Base-by-base conservation (phyloP, 1,140 invertebrate genomes). In the Heliconius melpomene region DNA sequence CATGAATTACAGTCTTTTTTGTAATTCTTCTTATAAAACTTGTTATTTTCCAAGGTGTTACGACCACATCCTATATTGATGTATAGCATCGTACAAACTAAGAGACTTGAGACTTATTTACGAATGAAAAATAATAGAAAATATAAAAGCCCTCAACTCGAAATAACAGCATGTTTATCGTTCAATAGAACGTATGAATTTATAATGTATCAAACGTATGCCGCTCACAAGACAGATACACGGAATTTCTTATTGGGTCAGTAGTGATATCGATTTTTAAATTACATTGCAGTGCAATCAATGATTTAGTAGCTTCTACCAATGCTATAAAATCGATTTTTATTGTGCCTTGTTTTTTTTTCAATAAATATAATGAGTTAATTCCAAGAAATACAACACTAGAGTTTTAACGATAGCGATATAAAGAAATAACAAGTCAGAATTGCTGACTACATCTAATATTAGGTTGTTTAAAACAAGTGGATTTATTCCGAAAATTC, bases 191-290 rank as follows among this genome's bases (percentile, higher is more conserved):
- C 23, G 29, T 57, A 57, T 66, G 60, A 66, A 26, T 66, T 26
- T 29, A 16, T 66, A 66, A 66, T 60, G 60, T 66, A 66, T 26
- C 23, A 66, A 66, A 29, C 60, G 60, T 66, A 29, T 29, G 60
- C 60, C 26, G 60, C 60, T 66, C 23, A 13, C 23, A 66, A 66
- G 60, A 66, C 23, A n/a, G 57, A 60, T 60, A 60, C 57, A 66
- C 60, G 60, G 60, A 66, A 1, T 46, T 75, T 16, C 23, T 50
- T 70, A 77, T 40, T 71, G 32, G 75, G 75, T 77, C 75, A 77
- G 75, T 77, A 77, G 60, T 13, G 36, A 77, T 79, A 79, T 79
- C 57, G 78, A 79, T 79, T 79, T 71, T 79, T 66, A 79, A 79
- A 79, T 75, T 79, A 79, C 46, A 75, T 50, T 71, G 57, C 60